Base-by-base conservation (phyloP, 2,113 vertebrate species). In the Pseudolaguvia tuberculata region DNA sequence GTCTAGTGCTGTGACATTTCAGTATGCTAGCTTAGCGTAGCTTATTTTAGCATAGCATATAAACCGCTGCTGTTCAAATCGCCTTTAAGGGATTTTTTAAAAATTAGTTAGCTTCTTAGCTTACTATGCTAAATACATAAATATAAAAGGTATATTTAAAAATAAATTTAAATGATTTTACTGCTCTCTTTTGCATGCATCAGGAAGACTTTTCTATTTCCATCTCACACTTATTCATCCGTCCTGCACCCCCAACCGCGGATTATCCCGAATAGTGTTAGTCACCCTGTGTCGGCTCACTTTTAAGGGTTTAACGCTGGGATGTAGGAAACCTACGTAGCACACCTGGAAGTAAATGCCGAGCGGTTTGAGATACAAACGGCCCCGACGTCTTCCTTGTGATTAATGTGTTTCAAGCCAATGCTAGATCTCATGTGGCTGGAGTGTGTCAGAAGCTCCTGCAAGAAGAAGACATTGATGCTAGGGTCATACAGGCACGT, bases 1-100 rank as follows among this genome's bases (percentile, higher is more conserved):
- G 48, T 15, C 47, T 11, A 51, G 25, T 10, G 45, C 45, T 29
- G 15, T 68, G 66, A 68, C 48, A 52, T 68, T 68, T 68, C 47
- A 29, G 47, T 14, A 27, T 5, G 45, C 47, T 51, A 50, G 15
- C 65, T 6, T n/a, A 31, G 15, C 47, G 1, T 45, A 45, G 62
- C 59, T 1, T n/a, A 53, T 0, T 13, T n/a, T 55, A 63, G 35
- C 59, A 1, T 63, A 23, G 61, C 61, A 14, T 45, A 47, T 18
- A 3, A 20, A 63, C 11, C 62, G 9, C 42, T 8, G n/a, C 62
- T 25, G n/a, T 47, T 47, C 7, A 21, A 45, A 12, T 15, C 35
- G 12, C 42, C 11, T 20, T 63, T 63, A 63, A 29, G 14, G 1
- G 17, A 29, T n/a, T n/a, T n/a, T n/a, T n/a, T n/a, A n/a, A n/a